Conservation (phyloP, 2,797 vertebrate genomes). For the Chelon auratus region DNA sequence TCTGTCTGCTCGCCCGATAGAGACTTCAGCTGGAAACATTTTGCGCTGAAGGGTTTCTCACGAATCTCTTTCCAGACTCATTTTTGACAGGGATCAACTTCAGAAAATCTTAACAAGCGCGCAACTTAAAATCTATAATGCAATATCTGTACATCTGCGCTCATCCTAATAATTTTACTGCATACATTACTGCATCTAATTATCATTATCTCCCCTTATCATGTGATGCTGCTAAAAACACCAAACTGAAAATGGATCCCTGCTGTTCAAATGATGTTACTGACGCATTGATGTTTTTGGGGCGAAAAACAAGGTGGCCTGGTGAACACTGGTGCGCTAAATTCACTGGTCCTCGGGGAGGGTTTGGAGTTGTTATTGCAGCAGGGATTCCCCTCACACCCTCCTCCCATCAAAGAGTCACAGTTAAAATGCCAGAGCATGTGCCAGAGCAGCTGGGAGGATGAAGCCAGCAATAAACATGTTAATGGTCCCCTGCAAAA, state of each 20-base stretch:
- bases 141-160: conserved; percentile 3
- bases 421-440: conserved; percentile 45
- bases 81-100: conserved; percentile 49
- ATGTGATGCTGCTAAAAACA: background rate
- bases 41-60: background rate
- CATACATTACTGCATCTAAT: background rate
- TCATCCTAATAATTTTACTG: conserved; percentile 3
- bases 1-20: background rate
- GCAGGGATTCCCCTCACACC: conserved; percentile 73
- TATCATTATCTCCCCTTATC: background rate
- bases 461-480: conserved; percentile 34
- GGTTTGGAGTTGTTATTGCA: conserved; percentile 79
- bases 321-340: conserved; percentile 38
- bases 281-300: conserved; percentile 36
- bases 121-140: conserved; percentile 37
- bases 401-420: conserved; percentile 25
- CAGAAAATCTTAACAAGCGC: conserved; percentile 18
- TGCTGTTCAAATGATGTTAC: conserved; percentile 1
- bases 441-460: conserved; percentile 34
- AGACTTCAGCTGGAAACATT: background rate
- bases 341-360: conserved; percentile 49
- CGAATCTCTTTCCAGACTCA: background rate
- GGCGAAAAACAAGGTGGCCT: background rate
- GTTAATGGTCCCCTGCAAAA: conserved; percentile 20
- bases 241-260: background rate